phyloP scores from a whole-genome alignment of 1,140 invertebrate species.

The Schmidtea mediterranea region DNA sequence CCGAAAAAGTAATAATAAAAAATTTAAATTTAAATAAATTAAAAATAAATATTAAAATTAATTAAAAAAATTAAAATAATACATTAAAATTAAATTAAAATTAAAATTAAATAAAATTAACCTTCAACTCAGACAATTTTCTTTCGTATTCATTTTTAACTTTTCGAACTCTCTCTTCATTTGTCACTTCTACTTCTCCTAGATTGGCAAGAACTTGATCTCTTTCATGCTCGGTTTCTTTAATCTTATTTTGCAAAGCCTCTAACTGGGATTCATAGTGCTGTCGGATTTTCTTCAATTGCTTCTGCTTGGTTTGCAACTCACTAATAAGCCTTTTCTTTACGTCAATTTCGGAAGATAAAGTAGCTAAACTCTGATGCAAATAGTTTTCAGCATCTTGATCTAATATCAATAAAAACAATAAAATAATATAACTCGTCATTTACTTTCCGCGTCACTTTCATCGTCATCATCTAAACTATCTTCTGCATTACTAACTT shows the following conservation, averaged over 20 bases:
- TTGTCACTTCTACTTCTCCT: neutral
- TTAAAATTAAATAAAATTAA: no score
- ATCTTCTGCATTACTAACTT: slow-evolving; percentile 3
- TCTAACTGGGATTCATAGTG: slow-evolving; percentile 82
- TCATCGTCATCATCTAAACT: slow-evolving; percentile 6
- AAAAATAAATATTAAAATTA: no score
- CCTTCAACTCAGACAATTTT: neutral
- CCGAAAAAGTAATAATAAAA: no score
- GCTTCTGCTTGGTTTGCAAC: slow-evolving; percentile 6
- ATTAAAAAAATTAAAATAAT: no score
- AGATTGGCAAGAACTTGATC: slow-evolving; percentile 29
- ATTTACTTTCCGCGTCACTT: slow-evolving; percentile 10
- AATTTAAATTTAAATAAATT: no score
- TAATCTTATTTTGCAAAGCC: slow-evolving; percentile 56
- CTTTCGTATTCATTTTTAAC: slow-evolving; percentile 1
- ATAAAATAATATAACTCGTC: slow-evolving; percentile 2
- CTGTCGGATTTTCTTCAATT: slow-evolving; percentile 22
- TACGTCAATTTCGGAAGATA: slow-evolving; percentile 7
- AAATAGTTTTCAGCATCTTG: slow-evolving; percentile 2
- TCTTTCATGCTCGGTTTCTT: slow-evolving; percentile 60
- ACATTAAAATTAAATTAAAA: no score
- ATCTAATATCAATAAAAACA: neutral
- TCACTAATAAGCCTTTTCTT: slow-evolving; percentile 9
- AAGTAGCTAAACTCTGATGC: neutral
- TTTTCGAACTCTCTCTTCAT: slow-evolving; percentile 1